These are phyloP conservation scores for Archocentrus centrarchus DNA, from an alignment of 2,113 vertebrate genomes.

Conservation along the genomic window DNA sequence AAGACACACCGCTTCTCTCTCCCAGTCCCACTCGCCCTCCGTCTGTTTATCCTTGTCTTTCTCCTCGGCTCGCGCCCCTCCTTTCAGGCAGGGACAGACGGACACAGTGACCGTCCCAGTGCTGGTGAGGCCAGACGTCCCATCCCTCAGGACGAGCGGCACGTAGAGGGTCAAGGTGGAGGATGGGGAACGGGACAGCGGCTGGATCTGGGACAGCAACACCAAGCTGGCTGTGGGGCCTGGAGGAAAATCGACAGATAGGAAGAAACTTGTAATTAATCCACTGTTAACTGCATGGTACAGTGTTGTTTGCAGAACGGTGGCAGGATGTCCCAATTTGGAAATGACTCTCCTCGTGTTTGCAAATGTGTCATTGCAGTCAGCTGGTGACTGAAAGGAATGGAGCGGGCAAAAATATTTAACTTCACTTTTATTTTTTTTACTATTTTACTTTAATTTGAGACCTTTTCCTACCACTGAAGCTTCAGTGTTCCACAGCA, in stretches of 20 bases:
- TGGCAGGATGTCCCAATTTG: background rate
- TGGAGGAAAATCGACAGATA: slow-evolving; percentile 38
- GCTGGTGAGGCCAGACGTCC: slow-evolving; percentile 86
- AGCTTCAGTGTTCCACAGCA: background rate
- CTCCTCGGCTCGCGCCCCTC: slow-evolving; percentile 80
- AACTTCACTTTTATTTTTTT: background rate
- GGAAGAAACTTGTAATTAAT: background rate
- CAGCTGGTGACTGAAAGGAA: background rate
- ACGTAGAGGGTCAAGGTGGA: slow-evolving; percentile 82
- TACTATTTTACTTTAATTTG: background rate
- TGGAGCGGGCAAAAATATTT: background rate
- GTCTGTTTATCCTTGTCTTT: slow-evolving; percentile 72
- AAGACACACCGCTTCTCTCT: slow-evolving; percentile 80
- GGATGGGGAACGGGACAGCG: slow-evolving; percentile 65
- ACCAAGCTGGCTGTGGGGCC: slow-evolving; percentile 83
- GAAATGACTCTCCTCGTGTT: slow-evolving; percentile 6
- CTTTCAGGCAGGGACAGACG: slow-evolving; percentile 87
- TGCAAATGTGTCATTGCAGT: background rate
- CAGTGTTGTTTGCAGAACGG: background rate
- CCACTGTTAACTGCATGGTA: background rate
- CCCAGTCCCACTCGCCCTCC: slow-evolving; percentile 77
- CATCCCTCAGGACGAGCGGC: slow-evolving; percentile 87
- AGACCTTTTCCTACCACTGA: background rate
- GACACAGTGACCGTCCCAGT: slow-evolving; percentile 89
- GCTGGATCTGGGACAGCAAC: slow-evolving; percentile 77